A percentile compares a stretch with the other conserved stretches of the same genome.
These are phyloP conservation scores for Larimichthys crocea DNA, from an alignment of 2,113 vertebrate species.

Conservation along the genomic window DNA sequence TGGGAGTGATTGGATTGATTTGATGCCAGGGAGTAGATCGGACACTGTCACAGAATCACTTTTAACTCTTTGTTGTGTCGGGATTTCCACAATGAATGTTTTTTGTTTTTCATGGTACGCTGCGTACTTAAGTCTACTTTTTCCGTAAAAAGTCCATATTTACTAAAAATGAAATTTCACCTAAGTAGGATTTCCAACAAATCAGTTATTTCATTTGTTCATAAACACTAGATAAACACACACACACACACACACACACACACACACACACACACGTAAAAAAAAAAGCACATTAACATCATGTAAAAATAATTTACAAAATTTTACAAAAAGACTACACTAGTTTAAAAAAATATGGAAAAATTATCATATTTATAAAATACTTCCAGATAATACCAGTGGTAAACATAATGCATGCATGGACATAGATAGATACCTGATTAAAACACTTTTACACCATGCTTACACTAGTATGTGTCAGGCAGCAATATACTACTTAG, in stretches of 20 bases:
- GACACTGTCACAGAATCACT: slow-evolving; percentile 58
- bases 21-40: slow-evolving; percentile 66
- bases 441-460: neutral
- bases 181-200: no score
- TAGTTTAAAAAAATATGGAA: no score
- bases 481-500: no score
- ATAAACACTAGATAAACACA: no score
- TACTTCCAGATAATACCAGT: neutral
- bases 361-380: neutral
- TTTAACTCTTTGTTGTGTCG: slow-evolving; percentile 45
- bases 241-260: no score
- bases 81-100: slow-evolving; percentile 30
- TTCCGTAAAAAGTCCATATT: neutral
- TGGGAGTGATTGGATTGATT: slow-evolving; percentile 75
- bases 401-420: neutral
- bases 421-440: neutral
- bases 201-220: neutral
- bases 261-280: no score
- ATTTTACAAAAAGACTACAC: no score
- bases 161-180: neutral
- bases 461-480: no score
- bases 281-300: no score
- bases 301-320: neutral
- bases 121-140: neutral
- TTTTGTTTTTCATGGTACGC: neutral